These are phyloP conservation scores for Cyclophora albipunctata DNA, from an alignment of 2,888 invertebrate species.

Conservation along the genomic window DNA sequence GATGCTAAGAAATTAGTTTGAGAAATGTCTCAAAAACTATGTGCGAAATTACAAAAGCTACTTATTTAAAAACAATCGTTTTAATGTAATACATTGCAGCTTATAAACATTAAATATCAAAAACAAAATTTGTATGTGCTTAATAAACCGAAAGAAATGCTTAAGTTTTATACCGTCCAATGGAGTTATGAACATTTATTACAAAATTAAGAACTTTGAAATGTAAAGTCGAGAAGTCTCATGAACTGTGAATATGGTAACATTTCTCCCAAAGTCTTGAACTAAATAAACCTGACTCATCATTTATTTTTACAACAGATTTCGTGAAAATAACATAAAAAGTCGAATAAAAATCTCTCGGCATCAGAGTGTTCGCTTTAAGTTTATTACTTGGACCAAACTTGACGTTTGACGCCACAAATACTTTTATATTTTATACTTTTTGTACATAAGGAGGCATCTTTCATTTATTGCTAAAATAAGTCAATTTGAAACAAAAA, in stretches of 20 bases:
- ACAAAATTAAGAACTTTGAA: not conserved
- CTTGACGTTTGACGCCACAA: slow-evolving; percentile 32
- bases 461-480: slow-evolving; percentile 67
- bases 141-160: no score
- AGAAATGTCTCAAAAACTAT: no score
- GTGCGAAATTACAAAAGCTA: no score
- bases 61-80: no score
- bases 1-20: no score
- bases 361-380: not conserved
- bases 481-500: slow-evolving; percentile 64
- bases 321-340: slow-evolving; percentile 8
- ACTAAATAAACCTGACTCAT: no score
- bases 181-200: no score
- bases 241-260: not conserved
- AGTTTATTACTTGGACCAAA: slow-evolving; percentile 18
- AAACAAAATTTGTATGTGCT: no score
- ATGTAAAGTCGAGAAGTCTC: not conserved
- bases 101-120: no score
- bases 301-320: slow-evolving; percentile 11
- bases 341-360: not conserved
- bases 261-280: no score
- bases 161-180: no score
- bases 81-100: no score
- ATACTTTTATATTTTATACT: slow-evolving; percentile 46
- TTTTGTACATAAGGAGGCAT: slow-evolving; percentile 14